Conservation (phyloP, 2,888 invertebrate species). For the Ashinkailepas kermadecensis region DNA sequence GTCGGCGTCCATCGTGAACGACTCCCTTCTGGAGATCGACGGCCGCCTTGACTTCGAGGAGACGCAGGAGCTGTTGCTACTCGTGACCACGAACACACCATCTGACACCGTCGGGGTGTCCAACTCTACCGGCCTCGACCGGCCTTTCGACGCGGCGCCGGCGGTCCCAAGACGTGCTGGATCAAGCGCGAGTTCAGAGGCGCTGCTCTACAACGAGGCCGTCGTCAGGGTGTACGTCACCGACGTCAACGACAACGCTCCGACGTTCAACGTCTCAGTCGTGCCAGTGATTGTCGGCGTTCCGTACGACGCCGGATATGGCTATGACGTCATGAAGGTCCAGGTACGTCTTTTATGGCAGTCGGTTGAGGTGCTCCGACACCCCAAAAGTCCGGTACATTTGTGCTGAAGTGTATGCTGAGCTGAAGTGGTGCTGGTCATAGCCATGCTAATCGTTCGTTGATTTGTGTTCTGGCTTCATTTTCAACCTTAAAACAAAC, state of each 20-base stretch:
- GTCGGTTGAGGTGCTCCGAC: too few species aligned
- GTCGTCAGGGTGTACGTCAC: not conserved
- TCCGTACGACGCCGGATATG: constrained; percentile 8
- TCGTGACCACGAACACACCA: not conserved
- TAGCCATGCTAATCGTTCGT: too few species aligned
- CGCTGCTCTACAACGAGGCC: not conserved
- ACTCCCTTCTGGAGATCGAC: not conserved
- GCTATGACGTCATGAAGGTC: not conserved
- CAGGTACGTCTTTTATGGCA: not conserved
- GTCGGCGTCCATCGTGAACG: not conserved
- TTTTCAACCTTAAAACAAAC: too few species aligned
- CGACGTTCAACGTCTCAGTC: not conserved
- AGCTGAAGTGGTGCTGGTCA: too few species aligned
- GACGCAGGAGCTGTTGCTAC: not conserved
- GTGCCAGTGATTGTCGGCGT: not conserved
- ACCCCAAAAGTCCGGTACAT: too few species aligned
- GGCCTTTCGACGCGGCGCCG: too few species aligned
- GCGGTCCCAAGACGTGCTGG: too few species aligned
- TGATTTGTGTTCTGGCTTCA: too few species aligned
- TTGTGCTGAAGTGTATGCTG: too few species aligned
- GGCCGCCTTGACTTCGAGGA: not conserved
- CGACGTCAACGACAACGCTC: not conserved
- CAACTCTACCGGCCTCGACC: too few species aligned
- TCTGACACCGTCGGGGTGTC: too few species aligned
- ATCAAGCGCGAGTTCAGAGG: not conserved